These are phyloP conservation scores for Sebastolobus altivelis DNA, from an alignment of 2,797 vertebrate genomes.

Conservation along the genomic window DNA sequence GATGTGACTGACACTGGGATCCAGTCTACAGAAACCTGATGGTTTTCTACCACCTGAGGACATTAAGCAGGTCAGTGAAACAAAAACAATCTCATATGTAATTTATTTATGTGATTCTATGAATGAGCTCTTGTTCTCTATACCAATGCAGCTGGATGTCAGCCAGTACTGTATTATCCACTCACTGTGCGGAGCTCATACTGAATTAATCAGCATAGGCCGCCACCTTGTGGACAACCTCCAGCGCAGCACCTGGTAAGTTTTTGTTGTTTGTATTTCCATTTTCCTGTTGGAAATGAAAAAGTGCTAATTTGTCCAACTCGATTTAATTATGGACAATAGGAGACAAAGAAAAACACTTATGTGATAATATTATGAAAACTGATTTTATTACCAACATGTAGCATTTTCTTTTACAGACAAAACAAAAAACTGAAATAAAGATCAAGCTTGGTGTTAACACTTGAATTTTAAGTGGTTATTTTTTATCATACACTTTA, in stretches of 20 bases:
- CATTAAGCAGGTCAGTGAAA: background rate
- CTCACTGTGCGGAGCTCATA: background rate
- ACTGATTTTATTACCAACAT: slow-evolving; percentile 13
- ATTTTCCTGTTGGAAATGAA: background rate
- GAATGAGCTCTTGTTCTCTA: background rate
- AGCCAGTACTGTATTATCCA: background rate
- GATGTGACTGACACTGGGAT: background rate
- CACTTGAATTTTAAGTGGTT: background rate
- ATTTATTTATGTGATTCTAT: background rate
- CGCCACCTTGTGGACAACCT: slow-evolving; percentile 58
- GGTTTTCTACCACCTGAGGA: background rate
- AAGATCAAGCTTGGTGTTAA: background rate
- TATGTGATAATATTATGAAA: background rate
- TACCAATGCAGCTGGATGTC: fast-evolving
- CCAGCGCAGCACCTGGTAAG: background rate
- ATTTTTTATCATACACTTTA: background rate
- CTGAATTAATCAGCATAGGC: background rate
- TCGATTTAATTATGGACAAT: background rate
- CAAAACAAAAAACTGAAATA: background rate
- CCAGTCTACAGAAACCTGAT: background rate
- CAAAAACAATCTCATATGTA: background rate
- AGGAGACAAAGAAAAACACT: background rate
- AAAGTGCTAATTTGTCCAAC: background rate
- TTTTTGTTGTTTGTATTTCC: background rate
- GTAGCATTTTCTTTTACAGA: background rate